phyloP scores from a whole-genome alignment of 2,888 invertebrate genomes.

The Venusia cambrica region DNA sequence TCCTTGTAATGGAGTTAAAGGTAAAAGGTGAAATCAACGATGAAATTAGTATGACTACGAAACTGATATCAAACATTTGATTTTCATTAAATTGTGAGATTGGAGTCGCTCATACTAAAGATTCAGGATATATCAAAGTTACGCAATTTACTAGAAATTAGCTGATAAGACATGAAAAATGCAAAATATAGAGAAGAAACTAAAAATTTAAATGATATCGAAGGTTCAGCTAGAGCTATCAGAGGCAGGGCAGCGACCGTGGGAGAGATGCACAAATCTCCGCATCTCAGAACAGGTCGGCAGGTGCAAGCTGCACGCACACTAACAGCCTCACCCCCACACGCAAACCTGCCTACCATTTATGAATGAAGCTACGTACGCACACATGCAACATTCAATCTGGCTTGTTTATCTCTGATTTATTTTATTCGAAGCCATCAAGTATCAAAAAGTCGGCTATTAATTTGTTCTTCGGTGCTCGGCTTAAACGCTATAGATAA shows the following conservation, averaged over 20 bases:
- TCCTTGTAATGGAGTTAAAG: slow-evolving; percentile 12
- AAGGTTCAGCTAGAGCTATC: slow-evolving; percentile 68
- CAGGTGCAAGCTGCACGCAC: slow-evolving; percentile 65
- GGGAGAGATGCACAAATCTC: slow-evolving; percentile 80
- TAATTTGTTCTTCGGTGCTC: slow-evolving; percentile 68
- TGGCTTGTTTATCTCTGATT: slow-evolving; percentile 77
- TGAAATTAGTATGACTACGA: too few relatives aligned
- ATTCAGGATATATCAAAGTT: too few relatives aligned
- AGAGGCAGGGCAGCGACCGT: slow-evolving; percentile 76
- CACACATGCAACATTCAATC: slow-evolving; percentile 52
- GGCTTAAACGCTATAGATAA: slow-evolving; percentile 66
- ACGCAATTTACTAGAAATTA: too few relatives aligned
- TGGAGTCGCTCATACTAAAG: too few relatives aligned
- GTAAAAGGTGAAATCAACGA: too few relatives aligned
- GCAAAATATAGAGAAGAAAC: slow-evolving; percentile 39
- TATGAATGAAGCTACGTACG: slow-evolving; percentile 70
- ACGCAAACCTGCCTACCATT: slow-evolving; percentile 62
- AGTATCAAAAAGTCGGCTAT: slow-evolving; percentile 69
- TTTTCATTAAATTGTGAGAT: too few relatives aligned
- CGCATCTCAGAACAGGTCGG: slow-evolving; percentile 81
- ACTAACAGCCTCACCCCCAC: slow-evolving; percentile 40
- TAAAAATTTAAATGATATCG: slow-evolving; percentile 69
- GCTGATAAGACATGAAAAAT: slow-evolving; percentile 19
- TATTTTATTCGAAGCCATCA: slow-evolving; percentile 73
- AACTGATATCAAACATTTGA: too few relatives aligned